phyloP scores from a whole-genome alignment of 2,113 vertebrate genomes.

The Phocoena sinus region DNA sequence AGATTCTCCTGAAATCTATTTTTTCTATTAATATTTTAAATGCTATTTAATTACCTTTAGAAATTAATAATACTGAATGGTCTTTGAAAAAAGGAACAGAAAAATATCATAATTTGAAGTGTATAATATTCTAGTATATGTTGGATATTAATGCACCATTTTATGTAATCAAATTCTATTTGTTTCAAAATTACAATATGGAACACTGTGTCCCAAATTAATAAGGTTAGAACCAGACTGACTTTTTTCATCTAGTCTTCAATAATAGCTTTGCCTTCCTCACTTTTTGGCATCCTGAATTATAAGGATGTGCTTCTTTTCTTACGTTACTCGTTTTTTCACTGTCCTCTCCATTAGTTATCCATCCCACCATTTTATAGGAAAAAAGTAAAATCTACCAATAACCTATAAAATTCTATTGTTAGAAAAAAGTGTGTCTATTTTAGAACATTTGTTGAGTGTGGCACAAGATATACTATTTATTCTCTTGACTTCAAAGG shows the following conservation, averaged over 20 bases:
- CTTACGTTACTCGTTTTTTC: neutral
- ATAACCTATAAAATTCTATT: neutral
- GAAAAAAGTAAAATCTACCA: neutral
- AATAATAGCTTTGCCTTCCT: neutral
- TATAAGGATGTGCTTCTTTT: neutral
- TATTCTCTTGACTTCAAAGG: neutral
- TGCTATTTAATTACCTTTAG: neutral
- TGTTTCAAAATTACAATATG: neutral
- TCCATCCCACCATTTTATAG: neutral
- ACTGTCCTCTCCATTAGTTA: neutral
- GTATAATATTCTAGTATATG: neutral
- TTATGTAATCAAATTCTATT: neutral
- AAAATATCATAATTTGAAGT: neutral
- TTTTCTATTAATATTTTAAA: neutral
- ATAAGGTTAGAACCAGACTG: neutral
- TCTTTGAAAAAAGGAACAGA: neutral
- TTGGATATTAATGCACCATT: neutral
- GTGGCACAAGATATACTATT: neutral
- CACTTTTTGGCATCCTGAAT: neutral
- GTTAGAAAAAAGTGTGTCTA: neutral
- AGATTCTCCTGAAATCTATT: neutral
- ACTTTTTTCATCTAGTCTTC: neutral
- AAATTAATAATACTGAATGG: neutral
- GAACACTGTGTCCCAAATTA: neutral
- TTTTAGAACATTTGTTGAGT: neutral